These are phyloP conservation scores for Triplophysa bombifrons DNA, from an alignment of 2,797 vertebrate species.

Conservation along the genomic window DNA sequence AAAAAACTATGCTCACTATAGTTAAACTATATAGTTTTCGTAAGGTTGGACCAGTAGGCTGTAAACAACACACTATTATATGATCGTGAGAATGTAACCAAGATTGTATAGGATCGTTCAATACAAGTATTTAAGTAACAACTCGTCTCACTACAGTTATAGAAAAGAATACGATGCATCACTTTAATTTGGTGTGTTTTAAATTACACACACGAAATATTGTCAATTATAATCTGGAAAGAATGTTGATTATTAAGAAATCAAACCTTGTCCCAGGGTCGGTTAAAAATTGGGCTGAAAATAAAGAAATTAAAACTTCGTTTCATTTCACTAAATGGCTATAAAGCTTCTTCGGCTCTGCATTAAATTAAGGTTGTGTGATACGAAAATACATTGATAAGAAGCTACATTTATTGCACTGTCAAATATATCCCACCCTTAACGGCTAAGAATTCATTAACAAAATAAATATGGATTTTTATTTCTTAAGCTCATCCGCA, in stretches of 20 bases:
- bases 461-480: not conserved
- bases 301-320: too few relatives aligned
- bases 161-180: not conserved
- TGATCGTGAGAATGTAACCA: not conserved
- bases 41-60: not conserved
- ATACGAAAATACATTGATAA: too few relatives aligned
- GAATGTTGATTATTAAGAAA: not conserved
- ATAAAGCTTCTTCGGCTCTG: too few relatives aligned
- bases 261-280: not conserved
- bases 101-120: not conserved
- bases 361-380: too few relatives aligned
- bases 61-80: not conserved
- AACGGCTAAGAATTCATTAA: not conserved
- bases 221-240: not conserved
- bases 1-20: too few relatives aligned
- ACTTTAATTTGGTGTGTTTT: not conserved
- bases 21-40: not conserved
- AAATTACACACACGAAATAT: not conserved
- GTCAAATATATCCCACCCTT: too few relatives aligned
- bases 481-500: not conserved
- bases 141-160: slow-evolving; percentile 2
- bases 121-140: not conserved
- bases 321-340: not conserved
- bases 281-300: not conserved
- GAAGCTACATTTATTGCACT: too few relatives aligned